A percentile compares a stretch with the other conserved stretches of the same genome.
Conservation (phyloP, 2,888 invertebrate species). For the Timema podura region DNA sequence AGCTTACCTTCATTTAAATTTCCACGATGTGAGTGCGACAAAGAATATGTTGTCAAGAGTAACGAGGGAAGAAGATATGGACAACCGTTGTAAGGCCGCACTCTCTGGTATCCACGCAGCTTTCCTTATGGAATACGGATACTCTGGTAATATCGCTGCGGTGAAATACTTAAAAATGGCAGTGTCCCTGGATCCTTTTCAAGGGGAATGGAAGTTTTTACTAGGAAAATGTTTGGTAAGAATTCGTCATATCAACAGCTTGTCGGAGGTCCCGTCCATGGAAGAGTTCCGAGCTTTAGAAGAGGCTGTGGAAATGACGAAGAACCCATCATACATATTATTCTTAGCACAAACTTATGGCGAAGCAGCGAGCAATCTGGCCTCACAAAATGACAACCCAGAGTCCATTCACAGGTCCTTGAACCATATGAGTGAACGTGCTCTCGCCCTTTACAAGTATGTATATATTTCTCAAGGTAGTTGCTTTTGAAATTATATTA, state of each 20-base stretch:
- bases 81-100: constrained; percentile 17
- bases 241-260: constrained; percentile 16
- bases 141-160: constrained; percentile 18
- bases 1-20: constrained; percentile 5
- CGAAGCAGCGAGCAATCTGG: constrained; percentile 19
- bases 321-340: constrained; percentile 18
- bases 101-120: constrained; percentile 19
- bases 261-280: constrained; percentile 13
- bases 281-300: constrained; percentile 22
- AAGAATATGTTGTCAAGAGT: not conserved
- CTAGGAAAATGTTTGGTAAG: constrained; percentile 22
- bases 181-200: constrained; percentile 14
- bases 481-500: too few relatives aligned
- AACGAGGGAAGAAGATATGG: constrained; percentile 10
- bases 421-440: constrained; percentile 12
- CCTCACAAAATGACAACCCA: not conserved
- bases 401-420: not conserved
- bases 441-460: constrained; percentile 22
- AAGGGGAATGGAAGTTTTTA: constrained; percentile 24
- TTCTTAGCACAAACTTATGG: constrained; percentile 24
- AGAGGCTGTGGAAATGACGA: constrained; percentile 16
- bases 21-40: not conserved
- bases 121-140: constrained; percentile 21
- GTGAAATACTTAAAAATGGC: constrained; percentile 18
- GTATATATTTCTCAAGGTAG: not conserved